Base-by-base conservation (phyloP, 1,140 invertebrate species). In the Drosophila cardini region DNA sequence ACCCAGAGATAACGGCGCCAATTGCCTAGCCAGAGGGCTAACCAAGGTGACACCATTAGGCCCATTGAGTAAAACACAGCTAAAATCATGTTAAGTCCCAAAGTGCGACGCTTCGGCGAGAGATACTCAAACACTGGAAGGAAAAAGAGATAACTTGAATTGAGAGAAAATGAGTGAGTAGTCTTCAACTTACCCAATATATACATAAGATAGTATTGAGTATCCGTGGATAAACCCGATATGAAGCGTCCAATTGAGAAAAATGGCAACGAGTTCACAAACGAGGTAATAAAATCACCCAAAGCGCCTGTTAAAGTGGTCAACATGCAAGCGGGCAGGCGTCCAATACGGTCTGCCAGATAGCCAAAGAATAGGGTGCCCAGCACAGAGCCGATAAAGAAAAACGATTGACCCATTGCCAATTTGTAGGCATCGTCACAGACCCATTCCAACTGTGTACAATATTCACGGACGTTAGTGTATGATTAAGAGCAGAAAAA, bases 141-240 rank as follows among this genome's bases (percentile, higher is more conserved):
- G 55, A 36, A 10, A 46, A 64, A 55, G 5, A 9, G 10, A 26
- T n/a, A 1, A 0, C 16, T 0, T 4, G 6, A 18, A 36, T 2
- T 9, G 21, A 9, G 10, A 2, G 7, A 5, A 18, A 1, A 21
- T 7, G 7, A n/a, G 0, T 1, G 4, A 10, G 4, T 30, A 2
- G 2, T 16, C 0, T 2, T 9, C n/a, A 6, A 63, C 91, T 86
- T 74, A 94, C 94, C 93, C 65, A 95, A 92, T 53, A 95, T 94
- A 63, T 94, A 94, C 93, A 94, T 94, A 73, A 94, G 93, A 15
- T 94, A 92, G 69, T 94, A 95, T 64, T 94, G 93, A 2, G 93
- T 93, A 72, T 95, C 94, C 18, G 93, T 93, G 4, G 94, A 94
- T 4, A 94, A 74, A 2, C 94, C 94, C 0, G 94, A 93, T 11